phyloP scores from a whole-genome alignment of 2,888 invertebrate genomes.

The Idaea straminata region DNA sequence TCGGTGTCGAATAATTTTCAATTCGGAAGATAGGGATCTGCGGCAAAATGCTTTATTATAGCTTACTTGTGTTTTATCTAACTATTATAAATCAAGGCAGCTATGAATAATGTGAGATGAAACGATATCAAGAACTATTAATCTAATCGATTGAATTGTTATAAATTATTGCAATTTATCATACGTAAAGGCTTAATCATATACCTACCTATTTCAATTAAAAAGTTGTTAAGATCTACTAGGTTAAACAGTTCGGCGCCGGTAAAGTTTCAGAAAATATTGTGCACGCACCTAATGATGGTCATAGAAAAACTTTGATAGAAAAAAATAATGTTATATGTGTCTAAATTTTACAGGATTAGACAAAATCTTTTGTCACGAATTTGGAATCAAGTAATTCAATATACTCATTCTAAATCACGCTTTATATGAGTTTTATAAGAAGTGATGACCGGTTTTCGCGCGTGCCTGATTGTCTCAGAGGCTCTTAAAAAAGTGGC shows the following conservation, averaged over 20 bases:
- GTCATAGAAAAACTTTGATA: too few relatives aligned
- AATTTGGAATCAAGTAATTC: too few relatives aligned
- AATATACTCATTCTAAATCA: too few relatives aligned
- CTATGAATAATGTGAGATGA: neutral
- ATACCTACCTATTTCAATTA: too few relatives aligned
- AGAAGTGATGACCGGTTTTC: too few relatives aligned
- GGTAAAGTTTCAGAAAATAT: neutral
- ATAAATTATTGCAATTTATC: neutral
- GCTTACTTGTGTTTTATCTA: neutral
- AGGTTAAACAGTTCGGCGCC: neutral
- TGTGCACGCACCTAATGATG: too few relatives aligned
- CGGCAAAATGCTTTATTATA: neutral
- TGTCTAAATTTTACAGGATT: too few relatives aligned
- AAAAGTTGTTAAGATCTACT: neutral
- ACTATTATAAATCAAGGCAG: neutral
- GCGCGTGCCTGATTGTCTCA: too few relatives aligned
- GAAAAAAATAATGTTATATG: too few relatives aligned
- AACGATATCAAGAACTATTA: neutral
- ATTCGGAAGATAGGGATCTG: neutral
- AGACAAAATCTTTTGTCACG: too few relatives aligned
- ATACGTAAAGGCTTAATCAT: neutral
- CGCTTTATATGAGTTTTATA: too few relatives aligned
- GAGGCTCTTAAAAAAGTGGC: too few relatives aligned
- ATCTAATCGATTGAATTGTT: neutral
- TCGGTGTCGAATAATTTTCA: conserved; percentile 4